These are phyloP conservation scores for Suillia variegata DNA, from an alignment of 2,888 invertebrate species.

Conservation along the genomic window DNA sequence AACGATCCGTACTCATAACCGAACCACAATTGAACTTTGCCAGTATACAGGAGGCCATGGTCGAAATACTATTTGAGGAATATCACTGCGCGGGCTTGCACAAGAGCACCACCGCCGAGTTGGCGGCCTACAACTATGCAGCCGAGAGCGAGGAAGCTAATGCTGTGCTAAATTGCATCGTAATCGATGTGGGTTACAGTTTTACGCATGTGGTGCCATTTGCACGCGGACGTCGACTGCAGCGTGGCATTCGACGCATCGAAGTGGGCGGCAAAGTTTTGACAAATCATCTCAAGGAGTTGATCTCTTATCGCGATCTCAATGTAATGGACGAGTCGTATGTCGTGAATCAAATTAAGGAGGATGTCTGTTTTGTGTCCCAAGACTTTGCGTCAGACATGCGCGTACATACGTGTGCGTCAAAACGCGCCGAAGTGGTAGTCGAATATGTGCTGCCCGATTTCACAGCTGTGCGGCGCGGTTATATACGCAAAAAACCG, in stretches of 20 bases:
- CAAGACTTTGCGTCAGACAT: conserved; percentile 82
- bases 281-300: conserved; percentile 97
- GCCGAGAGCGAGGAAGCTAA: conserved; percentile 62
- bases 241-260: conserved; percentile 77
- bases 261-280: conserved; percentile 96
- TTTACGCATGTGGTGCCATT: conserved; percentile 95
- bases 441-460: conserved; percentile 96
- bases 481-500: conserved; percentile 63
- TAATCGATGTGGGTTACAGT: conserved; percentile 95
- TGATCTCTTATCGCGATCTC: conserved; percentile 92
- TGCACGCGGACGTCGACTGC: conserved; percentile 75
- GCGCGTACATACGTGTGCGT: conserved; percentile 68
- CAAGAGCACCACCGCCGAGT: conserved; percentile 79
- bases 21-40: conserved; percentile 94
- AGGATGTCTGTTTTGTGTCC: conserved; percentile 94
- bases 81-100: conserved; percentile 87
- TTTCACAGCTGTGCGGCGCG: conserved; percentile 86
- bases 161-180: conserved; percentile 71
- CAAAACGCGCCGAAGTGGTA: conserved; percentile 72
- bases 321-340: conserved; percentile 99
- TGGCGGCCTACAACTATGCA: conserved; percentile 72
- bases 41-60: conserved; percentile 89
- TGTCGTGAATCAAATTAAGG: conserved; percentile 98
- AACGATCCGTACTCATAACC: conserved; percentile 83
- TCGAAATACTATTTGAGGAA: conserved; percentile 97